phyloP scores from a whole-genome alignment of 2,797 vertebrate genomes.

The Steatocranus sp. region DNA sequence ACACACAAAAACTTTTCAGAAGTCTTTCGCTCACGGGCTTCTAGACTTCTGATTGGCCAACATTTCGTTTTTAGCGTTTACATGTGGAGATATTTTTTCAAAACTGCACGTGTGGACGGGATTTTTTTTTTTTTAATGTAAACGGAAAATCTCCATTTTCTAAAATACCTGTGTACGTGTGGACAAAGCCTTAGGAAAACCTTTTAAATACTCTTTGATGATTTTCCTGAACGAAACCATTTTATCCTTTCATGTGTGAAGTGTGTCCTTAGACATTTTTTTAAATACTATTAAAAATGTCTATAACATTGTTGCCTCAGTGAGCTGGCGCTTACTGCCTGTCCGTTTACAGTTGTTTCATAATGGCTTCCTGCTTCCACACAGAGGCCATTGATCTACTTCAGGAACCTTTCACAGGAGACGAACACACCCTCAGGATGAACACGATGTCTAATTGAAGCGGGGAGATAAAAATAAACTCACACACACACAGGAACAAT shows the following conservation, averaged over 20 bases:
- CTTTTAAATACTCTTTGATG: not conserved
- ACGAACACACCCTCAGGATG: not conserved
- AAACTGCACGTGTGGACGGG: not conserved
- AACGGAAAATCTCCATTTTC: fast-evolving
- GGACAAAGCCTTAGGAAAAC: not conserved
- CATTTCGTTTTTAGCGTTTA: fast-evolving
- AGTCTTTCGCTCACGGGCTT: not conserved
- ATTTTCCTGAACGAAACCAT: not conserved
- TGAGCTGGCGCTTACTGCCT: not conserved
- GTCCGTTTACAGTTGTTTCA: not conserved
- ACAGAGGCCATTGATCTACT: not conserved
- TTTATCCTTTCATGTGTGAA: not conserved
- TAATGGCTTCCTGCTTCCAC: not conserved
- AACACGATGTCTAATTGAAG: not conserved
- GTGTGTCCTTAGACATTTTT: not conserved
- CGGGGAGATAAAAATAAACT: not conserved
- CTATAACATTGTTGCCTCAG: fast-evolving
- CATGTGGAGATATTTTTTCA: not conserved
- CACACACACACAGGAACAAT: not conserved
- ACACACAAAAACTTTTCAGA: not conserved
- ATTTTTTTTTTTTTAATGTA: fast-evolving
- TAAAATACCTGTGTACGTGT: fast-evolving
- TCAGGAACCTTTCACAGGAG: not conserved
- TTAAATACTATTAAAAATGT: not conserved
- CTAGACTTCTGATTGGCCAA: not conserved